phyloP scores from a whole-genome alignment of 2,888 invertebrate genomes.

The Chymomyza procnemis region DNA sequence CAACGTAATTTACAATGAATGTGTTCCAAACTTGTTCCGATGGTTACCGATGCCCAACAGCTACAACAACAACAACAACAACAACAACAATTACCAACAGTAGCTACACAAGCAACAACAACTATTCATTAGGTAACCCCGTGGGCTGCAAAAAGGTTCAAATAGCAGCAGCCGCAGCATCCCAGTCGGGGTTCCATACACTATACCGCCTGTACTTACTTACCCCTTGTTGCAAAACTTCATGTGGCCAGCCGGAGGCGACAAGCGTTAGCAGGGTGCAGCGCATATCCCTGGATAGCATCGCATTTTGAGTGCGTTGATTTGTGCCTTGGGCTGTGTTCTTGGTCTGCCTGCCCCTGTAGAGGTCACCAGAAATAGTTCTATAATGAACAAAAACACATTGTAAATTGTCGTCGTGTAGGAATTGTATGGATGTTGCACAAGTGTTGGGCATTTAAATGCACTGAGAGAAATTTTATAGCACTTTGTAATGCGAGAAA shows the following conservation, averaged over 20 bases:
- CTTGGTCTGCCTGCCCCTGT: constrained; percentile 33
- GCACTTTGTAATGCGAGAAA: background rate
- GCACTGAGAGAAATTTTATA: constrained; percentile 43
- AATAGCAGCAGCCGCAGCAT: constrained; percentile 53
- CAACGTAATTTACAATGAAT: constrained; percentile 74
- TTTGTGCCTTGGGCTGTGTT: constrained; percentile 50
- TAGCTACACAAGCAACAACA: constrained; percentile 37
- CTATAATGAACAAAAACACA: constrained; percentile 71
- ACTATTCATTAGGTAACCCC: constrained; percentile 69
- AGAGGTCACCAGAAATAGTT: constrained; percentile 68
- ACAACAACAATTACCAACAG: constrained; percentile 42
- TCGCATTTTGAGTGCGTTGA: constrained; percentile 52
- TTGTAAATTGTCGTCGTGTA: constrained; percentile 69
- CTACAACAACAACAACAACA: constrained; percentile 21
- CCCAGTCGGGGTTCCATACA: constrained; percentile 46
- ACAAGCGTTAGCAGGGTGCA: constrained; percentile 39
- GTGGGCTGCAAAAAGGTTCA: constrained; percentile 51
- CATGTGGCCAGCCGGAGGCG: constrained; percentile 54
- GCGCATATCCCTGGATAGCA: constrained; percentile 17
- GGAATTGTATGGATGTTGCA: constrained; percentile 49
- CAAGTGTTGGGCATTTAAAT: constrained; percentile 47
- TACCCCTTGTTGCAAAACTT: constrained; percentile 56
- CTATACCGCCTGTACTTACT: background rate
- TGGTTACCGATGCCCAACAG: background rate
- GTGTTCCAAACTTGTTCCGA: constrained; percentile 49